Base-by-base conservation (phyloP, 2,113 vertebrate genomes). In the Phyllostomus hastatus region DNA sequence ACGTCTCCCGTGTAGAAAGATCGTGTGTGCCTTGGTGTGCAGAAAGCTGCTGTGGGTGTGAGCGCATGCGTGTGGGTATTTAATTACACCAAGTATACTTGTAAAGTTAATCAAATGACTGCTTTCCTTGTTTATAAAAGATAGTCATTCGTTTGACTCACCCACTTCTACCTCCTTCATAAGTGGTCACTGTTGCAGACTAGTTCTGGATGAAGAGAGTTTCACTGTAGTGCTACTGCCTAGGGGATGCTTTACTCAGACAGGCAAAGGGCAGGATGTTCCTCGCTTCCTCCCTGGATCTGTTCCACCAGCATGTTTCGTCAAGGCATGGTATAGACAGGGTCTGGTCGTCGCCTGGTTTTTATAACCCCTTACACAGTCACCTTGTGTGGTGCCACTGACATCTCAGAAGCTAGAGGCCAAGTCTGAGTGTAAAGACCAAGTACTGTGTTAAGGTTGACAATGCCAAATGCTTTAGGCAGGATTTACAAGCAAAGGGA, bases 91-190 rank as follows among this genome's bases (percentile, higher is more conserved):
- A 22, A 3, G 28, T 80, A 8, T 54, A 35, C 41, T 78, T 64
- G 22, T 4, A 35, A 96, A 93, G 46, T 92, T 43, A 87, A 86
- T 93, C 88, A 75, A 69, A 69, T 87, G 31, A 87, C 72, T 91
- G 85, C 59, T 88, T 43, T 82, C 79, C 81, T 67, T 81, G 82
- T 94, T 92, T 82, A 33, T 88, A 64, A 95, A 96, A 90, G 82
- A 90, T 66, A 76, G 78, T 70, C 66, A n/a, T 96, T 95, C 75
- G 66, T 96, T 86, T 54, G 79, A 87, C 82, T 89, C 66, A 61
- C 90, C 80, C 81, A 83, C 50, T 83, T 91, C 92, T 66, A 91
- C 83, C 61, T 91, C 78, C 91, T 90, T 92, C 83, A 2, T 84
- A 84, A 95, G 43, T 41, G n/a, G 48, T 80, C 54, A 88, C 35